Percentiles rank a stretch among this genome's conserved stretches.
phyloP scores from a whole-genome alignment of 2,888 invertebrate species.

The Apamea crenata region DNA sequence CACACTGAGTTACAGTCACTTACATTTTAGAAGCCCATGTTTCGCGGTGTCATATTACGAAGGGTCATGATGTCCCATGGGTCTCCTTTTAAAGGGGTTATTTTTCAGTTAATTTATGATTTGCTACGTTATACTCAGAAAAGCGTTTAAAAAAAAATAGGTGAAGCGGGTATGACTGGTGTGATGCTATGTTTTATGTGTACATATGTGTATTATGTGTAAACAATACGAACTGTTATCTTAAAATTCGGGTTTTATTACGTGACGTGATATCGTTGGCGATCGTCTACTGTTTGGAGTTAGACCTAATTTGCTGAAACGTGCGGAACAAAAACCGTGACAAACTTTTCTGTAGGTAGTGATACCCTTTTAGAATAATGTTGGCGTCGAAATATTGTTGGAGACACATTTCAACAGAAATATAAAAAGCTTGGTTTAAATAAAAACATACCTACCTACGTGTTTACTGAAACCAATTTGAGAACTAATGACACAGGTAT shows the following conservation, averaged over 20 bases:
- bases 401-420: neutral
- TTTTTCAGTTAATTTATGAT: neutral
- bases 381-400: neutral
- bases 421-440: neutral
- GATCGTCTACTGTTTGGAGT: neutral
- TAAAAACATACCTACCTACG: too few species aligned
- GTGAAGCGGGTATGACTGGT: neutral
- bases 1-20: conserved; percentile 36
- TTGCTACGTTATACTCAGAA: too few species aligned
- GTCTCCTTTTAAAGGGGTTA: neutral
- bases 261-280: too few species aligned
- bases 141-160: neutral
- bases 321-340: too few species aligned
- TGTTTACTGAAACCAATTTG: neutral
- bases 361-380: neutral
- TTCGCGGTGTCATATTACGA: conserved; percentile 6
- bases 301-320: neutral
- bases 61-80: conserved; percentile 22
- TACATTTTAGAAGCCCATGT: conserved; percentile 12
- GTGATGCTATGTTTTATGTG: too few species aligned
- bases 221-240: neutral
- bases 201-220: too few species aligned
- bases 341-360: neutral
- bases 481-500: neutral
- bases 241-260: neutral